Conservation (phyloP, 2,797 vertebrate species). For the Chaenodraco wilsoni region DNA sequence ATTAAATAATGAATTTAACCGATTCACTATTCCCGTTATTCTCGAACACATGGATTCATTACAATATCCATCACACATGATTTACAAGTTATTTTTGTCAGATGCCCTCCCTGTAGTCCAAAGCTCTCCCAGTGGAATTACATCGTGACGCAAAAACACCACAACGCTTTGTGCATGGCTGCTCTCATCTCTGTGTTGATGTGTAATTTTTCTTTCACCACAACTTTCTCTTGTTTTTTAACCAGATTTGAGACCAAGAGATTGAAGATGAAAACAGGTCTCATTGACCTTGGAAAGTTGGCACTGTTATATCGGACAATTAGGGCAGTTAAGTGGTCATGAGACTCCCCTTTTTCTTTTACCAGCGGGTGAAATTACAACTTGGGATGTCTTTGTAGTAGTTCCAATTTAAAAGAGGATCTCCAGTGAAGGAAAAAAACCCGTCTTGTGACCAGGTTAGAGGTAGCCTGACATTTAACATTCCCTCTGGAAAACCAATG, state of each 20-base stretch:
- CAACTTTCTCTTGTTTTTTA: background rate
- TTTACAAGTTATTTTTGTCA: background rate
- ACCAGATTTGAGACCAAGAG: background rate
- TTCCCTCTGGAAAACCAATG: background rate
- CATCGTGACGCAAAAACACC: too few species aligned
- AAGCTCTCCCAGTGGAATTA: too few species aligned
- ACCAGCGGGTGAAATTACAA: conserved; percentile 1
- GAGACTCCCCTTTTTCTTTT: conserved; percentile 11
- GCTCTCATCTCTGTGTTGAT: background rate
- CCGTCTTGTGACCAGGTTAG: conserved; percentile 21
- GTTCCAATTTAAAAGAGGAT: background rate
- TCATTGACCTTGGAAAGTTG: background rate
- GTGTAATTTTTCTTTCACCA: background rate
- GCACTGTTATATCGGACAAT: background rate
- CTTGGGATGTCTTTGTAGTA: background rate
- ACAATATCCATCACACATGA: background rate
- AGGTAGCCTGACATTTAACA: conserved; percentile 20
- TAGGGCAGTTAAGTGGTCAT: background rate
- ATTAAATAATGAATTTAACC: background rate
- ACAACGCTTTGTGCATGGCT: too few species aligned
- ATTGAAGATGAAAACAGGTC: background rate
- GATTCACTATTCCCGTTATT: background rate
- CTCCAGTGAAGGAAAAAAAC: background rate
- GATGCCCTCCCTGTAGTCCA: too few species aligned
- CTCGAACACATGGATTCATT: background rate